phyloP scores from a whole-genome alignment of 2,888 invertebrate species.

The Plagiodera versicolora region DNA sequence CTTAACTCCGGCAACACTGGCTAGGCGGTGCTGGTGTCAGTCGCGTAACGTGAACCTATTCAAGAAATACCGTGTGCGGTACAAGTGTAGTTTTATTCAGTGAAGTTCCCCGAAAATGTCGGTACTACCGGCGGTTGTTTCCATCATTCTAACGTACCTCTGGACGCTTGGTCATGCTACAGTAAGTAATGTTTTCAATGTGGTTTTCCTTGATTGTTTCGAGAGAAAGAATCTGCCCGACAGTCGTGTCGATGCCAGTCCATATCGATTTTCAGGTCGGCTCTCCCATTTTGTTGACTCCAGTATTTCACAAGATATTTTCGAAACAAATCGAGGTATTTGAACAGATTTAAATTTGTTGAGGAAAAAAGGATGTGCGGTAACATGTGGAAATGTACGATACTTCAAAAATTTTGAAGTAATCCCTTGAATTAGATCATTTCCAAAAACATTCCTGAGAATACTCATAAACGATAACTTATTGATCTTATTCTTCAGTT shows the following conservation, averaged over 20 bases:
- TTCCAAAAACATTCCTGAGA: too few relatives aligned
- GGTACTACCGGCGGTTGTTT: slow-evolving; percentile 64
- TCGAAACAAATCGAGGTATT: background rate
- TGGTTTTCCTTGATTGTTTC: slow-evolving; percentile 32
- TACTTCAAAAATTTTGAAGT: too few relatives aligned
- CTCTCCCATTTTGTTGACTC: background rate
- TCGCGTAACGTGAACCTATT: slow-evolving; percentile 50
- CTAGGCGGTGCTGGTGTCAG: slow-evolving; percentile 53
- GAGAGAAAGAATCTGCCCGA: background rate
- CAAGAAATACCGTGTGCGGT: slow-evolving; percentile 48
- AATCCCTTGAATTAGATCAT: too few relatives aligned
- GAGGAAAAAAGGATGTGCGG: too few relatives aligned
- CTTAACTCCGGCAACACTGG: slow-evolving; percentile 20
- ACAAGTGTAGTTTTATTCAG: slow-evolving; percentile 44
- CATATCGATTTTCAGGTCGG: background rate
- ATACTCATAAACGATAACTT: too few relatives aligned
- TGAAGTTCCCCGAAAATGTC: slow-evolving; percentile 56
- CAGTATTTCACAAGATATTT: background rate
- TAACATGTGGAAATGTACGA: too few relatives aligned
- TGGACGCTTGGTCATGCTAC: slow-evolving; percentile 61
- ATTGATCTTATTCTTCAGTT: too few relatives aligned
- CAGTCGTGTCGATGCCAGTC: background rate
- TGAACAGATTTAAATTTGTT: too few relatives aligned
- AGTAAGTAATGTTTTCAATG: slow-evolving; percentile 52
- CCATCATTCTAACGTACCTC: slow-evolving; percentile 63